Base-by-base conservation (phyloP, 2,888 invertebrate species). In the Melinaea menophilus region DNA sequence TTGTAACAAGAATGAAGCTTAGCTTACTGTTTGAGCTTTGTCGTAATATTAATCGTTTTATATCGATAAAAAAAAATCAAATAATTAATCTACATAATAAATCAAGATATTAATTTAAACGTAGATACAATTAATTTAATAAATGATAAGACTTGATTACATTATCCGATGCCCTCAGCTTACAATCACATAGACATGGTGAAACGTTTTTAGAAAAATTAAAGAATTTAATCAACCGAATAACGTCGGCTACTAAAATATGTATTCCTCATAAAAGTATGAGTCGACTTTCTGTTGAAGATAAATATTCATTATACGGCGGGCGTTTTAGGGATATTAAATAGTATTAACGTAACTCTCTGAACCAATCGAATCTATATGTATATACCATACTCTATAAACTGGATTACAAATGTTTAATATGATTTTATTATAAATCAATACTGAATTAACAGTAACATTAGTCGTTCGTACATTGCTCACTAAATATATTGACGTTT, bases 181-280 rank as follows among this genome's bases (percentile, higher is more conserved):
- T 80, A 83, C 51, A 7, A 51, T 73, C 75, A 75, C 70, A 74
- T 71, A 75, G 70, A 70, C 69, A 67, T 65, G 66, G 67, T 68
- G 72, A 72, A 71, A 76, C 78, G 82, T 87, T 88, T 85, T 82
- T 81, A 84, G 79, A 86, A 85, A 85, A 88, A 90, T 90, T 90
- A 89, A 88, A 88, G 88, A 88, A 89, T 86, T 89, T 85, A 88
- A 90, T 90, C 90, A 90, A 86, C 83, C 82, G 74, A 85, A 90
- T 90, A 88, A 90, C 88, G 82, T 68, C 66, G 79, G 86, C 88
- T 88, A 89, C 89, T 90, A 87, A 90, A 90, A 90, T 89, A 90
- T 90, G 90, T 89, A 90, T 89, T 80, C 88, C 86, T 88, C 88
- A 86, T 89, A 89, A 90, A 90, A 89, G 88, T 90, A 87, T 88